Evolutionary conservation across 2,888 invertebrate genomes (phyloP), one percentile per base, ranked within the genome.

Genomic region (Caenorhabditis doughertyi): DNA sequence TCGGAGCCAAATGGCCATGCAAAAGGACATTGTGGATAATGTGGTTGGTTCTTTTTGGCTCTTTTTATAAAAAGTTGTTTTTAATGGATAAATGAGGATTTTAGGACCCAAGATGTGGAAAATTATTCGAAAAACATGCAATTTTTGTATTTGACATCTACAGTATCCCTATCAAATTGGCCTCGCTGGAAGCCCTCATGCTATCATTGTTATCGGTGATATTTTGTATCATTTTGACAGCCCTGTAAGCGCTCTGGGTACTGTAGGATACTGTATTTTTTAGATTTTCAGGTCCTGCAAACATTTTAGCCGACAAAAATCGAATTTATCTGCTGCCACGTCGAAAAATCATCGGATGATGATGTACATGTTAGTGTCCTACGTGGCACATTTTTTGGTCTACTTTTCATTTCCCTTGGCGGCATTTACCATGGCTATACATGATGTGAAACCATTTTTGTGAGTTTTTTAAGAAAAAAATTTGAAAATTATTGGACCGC

Each of bases 321-420:
- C 60, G 4, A 60, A 47, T 9, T 11, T 80, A 3, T 68, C 68
- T 0, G n/a, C 44, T 0, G 21, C 60, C 0, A 67, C 53, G 0
- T 51, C 73, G 5, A 60, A 73, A 11, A 80, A 80, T n/a, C 80
- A 80, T 35, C 73, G 80, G 29, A 80, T 80, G 80, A 80, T 80
- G 80, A 44, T 80, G 29, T 80, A 60, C 47, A 80, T 80, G 80
- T 25, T 80, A 5, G 42, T 80, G 9, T 68, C 80, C 0, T 80
- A 80, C 53, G 68, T 73, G 35, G 44, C 32, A 13, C 80, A 80
- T 60, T 80, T 80, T 39, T 29, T 80, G 16, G 32, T 80, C 32
- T 80, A 68, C 39, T 80, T 80, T 29, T 39, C 73, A 8, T 68
- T 80, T 7, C 80, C 80, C 3, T 29, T 80, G 18, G 58, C 60